A percentile compares a stretch with the other conserved stretches of the same genome.
Evolutionary conservation across 2,888 invertebrate species (phyloP).

Genomic region (Antitype chi): DNA sequence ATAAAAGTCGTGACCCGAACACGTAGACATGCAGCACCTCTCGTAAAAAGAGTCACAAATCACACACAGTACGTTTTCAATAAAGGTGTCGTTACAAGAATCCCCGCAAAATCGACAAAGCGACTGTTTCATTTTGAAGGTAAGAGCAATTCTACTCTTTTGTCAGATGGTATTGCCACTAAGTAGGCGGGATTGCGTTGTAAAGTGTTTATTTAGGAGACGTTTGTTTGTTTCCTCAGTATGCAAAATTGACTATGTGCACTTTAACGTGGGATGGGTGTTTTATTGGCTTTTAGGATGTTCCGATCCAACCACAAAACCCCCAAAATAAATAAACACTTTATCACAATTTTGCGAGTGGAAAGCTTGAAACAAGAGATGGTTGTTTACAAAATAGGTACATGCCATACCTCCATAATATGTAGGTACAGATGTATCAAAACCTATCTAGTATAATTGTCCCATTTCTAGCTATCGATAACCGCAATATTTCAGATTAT

Average conservation of each 20-base stretch:
- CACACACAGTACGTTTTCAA: slow-evolving; percentile 82
- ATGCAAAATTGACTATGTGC: slow-evolving; percentile 62
- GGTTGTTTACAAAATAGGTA: neutral
- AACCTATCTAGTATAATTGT: neutral
- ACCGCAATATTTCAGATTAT: slow-evolving; percentile 17
- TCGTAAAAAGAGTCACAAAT: slow-evolving; percentile 77
- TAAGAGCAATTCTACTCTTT: slow-evolving; percentile 86
- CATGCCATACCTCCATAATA: neutral
- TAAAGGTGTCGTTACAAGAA: slow-evolving; percentile 83
- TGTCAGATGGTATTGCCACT: slow-evolving; percentile 84
- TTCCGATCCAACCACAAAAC: neutral
- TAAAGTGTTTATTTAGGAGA: slow-evolving; percentile 77
- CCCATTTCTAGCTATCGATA: neutral
- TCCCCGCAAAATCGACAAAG: slow-evolving; percentile 84
- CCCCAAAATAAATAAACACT: neutral
- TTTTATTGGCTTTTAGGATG: slow-evolving; percentile 40
- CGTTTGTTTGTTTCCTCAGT: slow-evolving; percentile 71
- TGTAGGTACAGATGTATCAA: neutral
- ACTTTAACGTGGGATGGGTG: slow-evolving; percentile 46
- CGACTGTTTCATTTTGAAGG: slow-evolving; percentile 86
- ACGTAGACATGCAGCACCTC: slow-evolving; percentile 68
- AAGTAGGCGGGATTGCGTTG: slow-evolving; percentile 82
- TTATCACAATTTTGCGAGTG: neutral
- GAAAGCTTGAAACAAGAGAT: neutral
- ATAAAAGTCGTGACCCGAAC: slow-evolving; percentile 69